Base-by-base conservation (phyloP, 2,888 invertebrate genomes). In the Chymomyza amoena region DNA sequence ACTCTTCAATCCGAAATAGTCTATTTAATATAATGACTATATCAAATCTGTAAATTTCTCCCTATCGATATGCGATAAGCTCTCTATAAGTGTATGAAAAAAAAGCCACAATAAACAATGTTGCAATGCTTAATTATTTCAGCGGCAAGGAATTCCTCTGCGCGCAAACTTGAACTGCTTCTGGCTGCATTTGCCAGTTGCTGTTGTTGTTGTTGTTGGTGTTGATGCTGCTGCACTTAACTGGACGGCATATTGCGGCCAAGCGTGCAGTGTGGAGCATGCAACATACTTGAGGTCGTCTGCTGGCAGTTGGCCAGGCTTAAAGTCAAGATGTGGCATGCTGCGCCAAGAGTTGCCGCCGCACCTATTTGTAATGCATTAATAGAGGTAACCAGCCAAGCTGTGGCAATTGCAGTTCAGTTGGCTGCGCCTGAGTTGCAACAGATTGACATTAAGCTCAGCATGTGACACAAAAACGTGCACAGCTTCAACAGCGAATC, bases 71-170 rank as follows among this genome's bases (percentile, higher is more conserved):
- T 1, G 32, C 0, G 7, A 32, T 32, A 32, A 13, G 13, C 39
- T 45, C 13, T 45, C 13, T 13, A 13, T 16, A 16, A 60, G 51
- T 25, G 45, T 45, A 61, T 16, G n/a, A n/a, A 13, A 20, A 25
- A 66, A 20, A 68, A 73, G 69, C 82, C 73, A 82, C 80, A 87
- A 83, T 78, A 87, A 85, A 85, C 84, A 87, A 87, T 85, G 84
- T 85, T 85, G 84, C 84, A 85, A 85, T 85, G 84, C 88, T 85
- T 85, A 85, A 85, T 85, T 85, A 85, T 85, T 85, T 87, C 86
- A 87, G 84, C 84, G 84, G 86, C 84, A 87, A 85, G 88, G 86
- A 87, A 85, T 85, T 85, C 86, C 84, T 83, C 71, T 77, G 74
- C 54, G 67, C 77, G 75, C 85, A 84, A 86, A 85, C 81, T 83